Evolutionary conservation across 2,113 vertebrate species (phyloP), one percentile per base, ranked within the genome.

Genomic region (Microtus montanus): DNA sequence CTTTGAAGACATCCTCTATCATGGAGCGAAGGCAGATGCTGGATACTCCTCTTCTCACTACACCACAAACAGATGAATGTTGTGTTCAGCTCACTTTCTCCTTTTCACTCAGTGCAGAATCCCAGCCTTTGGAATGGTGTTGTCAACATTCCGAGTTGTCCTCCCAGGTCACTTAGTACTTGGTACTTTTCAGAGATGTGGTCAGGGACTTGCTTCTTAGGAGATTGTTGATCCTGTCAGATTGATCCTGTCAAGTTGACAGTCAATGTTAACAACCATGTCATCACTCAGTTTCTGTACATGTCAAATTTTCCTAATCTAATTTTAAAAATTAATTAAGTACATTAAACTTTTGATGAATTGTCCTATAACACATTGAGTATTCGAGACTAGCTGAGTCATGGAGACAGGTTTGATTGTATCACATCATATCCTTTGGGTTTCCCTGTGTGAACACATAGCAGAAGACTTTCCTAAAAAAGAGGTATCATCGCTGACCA

Each of bases 401-500:
- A 52, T 1, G 2, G 3, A 14, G 35, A 5, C 12, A 52, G 5
- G 2, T 64, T 58, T 41, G 24, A 54, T 30, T 88, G 1, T 52
- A 54, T 47, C 44, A 3, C 26, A 28, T 64, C 2, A 13, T 3
- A 22, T 6, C 0, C n/a, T 77, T 61, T 63, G 38, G 19, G 0
- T 4, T 49, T 49, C n/a, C 28, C 6, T 64, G 0, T 70, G 8
- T 19, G 63, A 19, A 38, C 15, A 26, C 2, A 30, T 19, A 8
- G 9, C 38, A 74, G 19, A 87, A 82, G 28, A 19, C 0, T 30
- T 58, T 63, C 4, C 15, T 12, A 9, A 38, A 15, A 14, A 71
- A 89, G 22, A 20, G 0, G 1, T 17, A 28, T 73, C 22, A 24
- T 4, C 4, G 2, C 6, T 64, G 54, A 79, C 1, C 2, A 5